Evolutionary conservation across 2,113 vertebrate species (phyloP), one percentile per base, ranked within the genome.

Genomic region (Sterrhoptilus dennistouni): DNA sequence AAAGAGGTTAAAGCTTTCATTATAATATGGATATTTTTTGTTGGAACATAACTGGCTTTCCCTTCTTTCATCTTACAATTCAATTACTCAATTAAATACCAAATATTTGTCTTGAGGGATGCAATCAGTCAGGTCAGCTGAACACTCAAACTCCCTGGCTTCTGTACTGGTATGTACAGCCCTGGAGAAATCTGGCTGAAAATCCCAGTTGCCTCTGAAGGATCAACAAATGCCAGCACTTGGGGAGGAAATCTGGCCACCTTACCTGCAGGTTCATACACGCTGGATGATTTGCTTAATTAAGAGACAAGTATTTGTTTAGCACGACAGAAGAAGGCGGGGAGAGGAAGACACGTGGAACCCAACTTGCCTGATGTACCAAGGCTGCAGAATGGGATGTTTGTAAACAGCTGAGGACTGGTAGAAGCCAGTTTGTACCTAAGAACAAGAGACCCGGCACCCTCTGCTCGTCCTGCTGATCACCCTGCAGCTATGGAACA

Each of bases 401-500:
- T 94, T 95, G 94, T 68, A 68, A 87, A 77, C 75, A 72, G 17
- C 61, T n/a, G 38, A 59, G 65, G 47, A 18, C 76, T 59, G 60
- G 60, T 8, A 70, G 60, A 83, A 93, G 76, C 25, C 69, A 90
- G 45, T n/a, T 87, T 49, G 65, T 56, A 35, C 38, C 71, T 38
- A 61, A 66, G 25, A 87, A 83, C 38, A 78, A 66, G 14, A 76
- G 35, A 85, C 10, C 83, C 38, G 38, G 38, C 35, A 59, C 68
- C 25, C 50, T 27, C 12, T 33, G 40, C 53, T 45, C 6, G 2
- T 59, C 56, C 78, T 57, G 49, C 12, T 5, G 1, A 68, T 66
- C 42, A 28, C 42, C 70, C 61, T 61, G 14, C 0, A 0, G 79
- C 66, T 45, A 61, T 0, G 0, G 49, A 72, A 61, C 6, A 0